phyloP scores from a whole-genome alignment of 2,797 vertebrate species.

The Fistularia tabacaria region DNA sequence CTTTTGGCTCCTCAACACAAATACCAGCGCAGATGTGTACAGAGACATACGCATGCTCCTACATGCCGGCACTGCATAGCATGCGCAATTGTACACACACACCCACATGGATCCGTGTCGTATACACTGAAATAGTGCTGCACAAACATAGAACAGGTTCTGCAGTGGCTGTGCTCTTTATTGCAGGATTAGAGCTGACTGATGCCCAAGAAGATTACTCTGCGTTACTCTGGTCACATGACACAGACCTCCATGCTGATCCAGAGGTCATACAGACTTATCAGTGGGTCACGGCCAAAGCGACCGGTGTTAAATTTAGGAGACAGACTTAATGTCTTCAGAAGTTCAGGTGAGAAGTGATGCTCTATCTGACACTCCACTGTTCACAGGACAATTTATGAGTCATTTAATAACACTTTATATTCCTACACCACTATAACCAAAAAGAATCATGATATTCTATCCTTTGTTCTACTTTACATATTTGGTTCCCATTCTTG shows the following conservation, averaged over 20 bases:
- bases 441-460: no score
- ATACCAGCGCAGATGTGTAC: not conserved
- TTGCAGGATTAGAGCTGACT: constrained; percentile 49
- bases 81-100: constrained; percentile 1
- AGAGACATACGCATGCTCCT: not conserved
- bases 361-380: no score
- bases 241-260: constrained; percentile 23
- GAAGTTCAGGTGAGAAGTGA: no score
- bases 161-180: constrained; percentile 23
- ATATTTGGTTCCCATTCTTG: no score
- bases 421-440: no score
- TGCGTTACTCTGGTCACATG: constrained; percentile 44
- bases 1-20: constrained; percentile 2
- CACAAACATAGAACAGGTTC: constrained; percentile 19
- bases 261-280: constrained; percentile 17
- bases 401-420: no score
- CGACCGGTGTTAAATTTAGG: not conserved
- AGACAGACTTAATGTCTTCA: not conserved
- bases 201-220: constrained; percentile 60
- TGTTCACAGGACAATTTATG: no score
- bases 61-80: no score
- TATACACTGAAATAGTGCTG: constrained; percentile 3
- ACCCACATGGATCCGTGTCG: constrained; percentile 2
- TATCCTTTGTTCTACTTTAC: no score
- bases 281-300: not conserved